Conservation (phyloP, 2,888 invertebrate species). For the Megamerina dolium region DNA sequence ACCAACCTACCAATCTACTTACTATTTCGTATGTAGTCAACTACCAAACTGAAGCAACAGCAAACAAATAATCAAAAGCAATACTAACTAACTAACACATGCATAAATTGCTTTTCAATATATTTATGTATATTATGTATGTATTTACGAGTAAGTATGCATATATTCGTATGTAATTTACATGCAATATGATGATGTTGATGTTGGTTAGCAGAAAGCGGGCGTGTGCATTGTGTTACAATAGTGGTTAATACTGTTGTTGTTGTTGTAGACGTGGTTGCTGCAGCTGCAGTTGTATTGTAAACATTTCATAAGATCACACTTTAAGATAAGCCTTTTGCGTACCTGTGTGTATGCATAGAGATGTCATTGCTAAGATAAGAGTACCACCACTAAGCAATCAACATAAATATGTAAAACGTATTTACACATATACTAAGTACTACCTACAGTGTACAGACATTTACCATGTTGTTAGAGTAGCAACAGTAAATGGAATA, state of each 20-base stretch:
- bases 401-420: conserved; percentile 16
- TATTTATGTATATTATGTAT: too few species aligned
- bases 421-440: too few species aligned
- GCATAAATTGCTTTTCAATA: conserved; percentile 12
- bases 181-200: conserved; percentile 3
- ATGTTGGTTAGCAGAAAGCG: not conserved
- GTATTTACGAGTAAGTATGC: too few species aligned
- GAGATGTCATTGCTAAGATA: conserved; percentile 21
- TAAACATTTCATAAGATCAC: not conserved
- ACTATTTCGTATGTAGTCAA: too few species aligned
- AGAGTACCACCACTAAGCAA: conserved; percentile 19
- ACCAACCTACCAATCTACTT: too few species aligned
- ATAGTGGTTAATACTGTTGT: too few species aligned
- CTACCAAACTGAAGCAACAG: not conserved
- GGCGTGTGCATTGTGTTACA: too few species aligned
- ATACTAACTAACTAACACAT: conserved; percentile 1
- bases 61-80: not conserved
- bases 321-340: conserved; percentile 1
- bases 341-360: conserved; percentile 7
- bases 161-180: conserved; percentile 5
- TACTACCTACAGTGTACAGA: too few species aligned
- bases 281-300: too few species aligned
- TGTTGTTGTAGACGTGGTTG: not conserved
- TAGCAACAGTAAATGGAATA: too few species aligned
- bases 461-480: too few species aligned